Base-by-base conservation (phyloP, 2,797 vertebrate genomes). In the Austrolebias charrua region DNA sequence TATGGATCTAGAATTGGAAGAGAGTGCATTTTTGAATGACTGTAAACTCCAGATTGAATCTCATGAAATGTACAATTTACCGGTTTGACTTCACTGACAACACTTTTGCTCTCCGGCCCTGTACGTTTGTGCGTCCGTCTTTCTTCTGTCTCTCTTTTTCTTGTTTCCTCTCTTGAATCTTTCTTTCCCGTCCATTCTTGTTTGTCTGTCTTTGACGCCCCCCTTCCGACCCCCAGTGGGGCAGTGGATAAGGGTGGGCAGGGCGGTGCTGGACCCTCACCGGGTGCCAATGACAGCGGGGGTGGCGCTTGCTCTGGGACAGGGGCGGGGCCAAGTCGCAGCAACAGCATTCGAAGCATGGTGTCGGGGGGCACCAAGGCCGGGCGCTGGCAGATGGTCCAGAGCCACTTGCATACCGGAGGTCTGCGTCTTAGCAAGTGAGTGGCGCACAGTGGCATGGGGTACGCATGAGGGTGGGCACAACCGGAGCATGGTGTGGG, bases 331-430 rank as follows among this genome's bases (percentile, higher is more conserved):
- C 93, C 93, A 81, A 93, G 92, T 88, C 96, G 95, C 94, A 96
- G 95, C 90, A 95, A 96, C 93, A 96, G 95, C 89, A 83, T 94
- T 89, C 83, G 91, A 61, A 95, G 95, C 90, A 92, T 93, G 90
- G 86, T 91, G 87, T 90, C 90, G 92, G 96, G 93, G 72, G 94
- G 93, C 88, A 94, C 94, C 90, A 95, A 94, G 92, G 95, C 88
- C 28, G 92, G 97, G 84, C 95, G 94, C 89, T 99, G 96, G 97
- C 95, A 97, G 90, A 95, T 90, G 73, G 78, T 98, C 93, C 97
- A 98, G 94, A 96, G 95, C 93, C 97, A 98, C 94, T 93, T 99
- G 94, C 94, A 96, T 76, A 94, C 96, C 73, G 97, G 97, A 93
- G 96, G 95, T 92, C 95, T 99, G 90, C 96, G 95, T 87, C 93